These are phyloP conservation scores for Holothuria leucospilota DNA, from an alignment of 53 echinoderm and acorn worm species.

Conservation along the genomic window DNA sequence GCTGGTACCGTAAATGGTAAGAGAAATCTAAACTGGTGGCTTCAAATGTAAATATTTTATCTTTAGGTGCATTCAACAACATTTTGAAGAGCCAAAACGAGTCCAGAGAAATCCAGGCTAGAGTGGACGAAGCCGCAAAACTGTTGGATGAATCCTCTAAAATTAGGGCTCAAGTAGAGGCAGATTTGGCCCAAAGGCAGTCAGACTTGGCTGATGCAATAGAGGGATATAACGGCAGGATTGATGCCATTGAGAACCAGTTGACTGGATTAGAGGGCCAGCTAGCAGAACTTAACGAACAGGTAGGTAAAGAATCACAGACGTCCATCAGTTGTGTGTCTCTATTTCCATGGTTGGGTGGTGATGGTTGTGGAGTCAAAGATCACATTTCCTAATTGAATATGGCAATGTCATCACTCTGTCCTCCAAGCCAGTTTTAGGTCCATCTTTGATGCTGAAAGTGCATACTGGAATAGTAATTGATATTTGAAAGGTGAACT, in stretches of 20 bases:
- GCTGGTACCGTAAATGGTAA: too few relatives aligned
- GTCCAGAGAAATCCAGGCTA: conserved; percentile 72
- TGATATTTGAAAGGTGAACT: too few relatives aligned
- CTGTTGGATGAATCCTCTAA: conserved; percentile 65
- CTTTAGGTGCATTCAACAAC: conserved; percentile 85
- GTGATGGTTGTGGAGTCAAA: too few relatives aligned
- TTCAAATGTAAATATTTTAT: too few relatives aligned
- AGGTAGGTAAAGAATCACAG: conserved; percentile 50
- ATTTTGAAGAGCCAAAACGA: conserved; percentile 84
- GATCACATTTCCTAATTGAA: too few relatives aligned
- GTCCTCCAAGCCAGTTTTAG: too few relatives aligned
- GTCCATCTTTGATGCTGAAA: too few relatives aligned
- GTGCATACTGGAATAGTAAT: too few relatives aligned
- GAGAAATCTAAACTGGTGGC: too few relatives aligned
- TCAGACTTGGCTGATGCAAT: conserved; percentile 65
- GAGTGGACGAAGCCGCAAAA: conserved; percentile 65
- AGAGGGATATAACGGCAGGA: conserved; percentile 61
- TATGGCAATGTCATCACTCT: too few relatives aligned
- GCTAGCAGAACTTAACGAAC: conserved; percentile 74
- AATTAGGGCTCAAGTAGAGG: conserved; percentile 80
- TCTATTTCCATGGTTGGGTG: too few relatives aligned
- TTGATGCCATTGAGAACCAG: conserved; percentile 81
- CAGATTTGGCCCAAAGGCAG: conserved; percentile 68
- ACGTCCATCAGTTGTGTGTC: background rate
- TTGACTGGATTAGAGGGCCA: conserved; percentile 82